phyloP scores from a whole-genome alignment of 1,140 invertebrate species.

The Anthonomus grandis region DNA sequence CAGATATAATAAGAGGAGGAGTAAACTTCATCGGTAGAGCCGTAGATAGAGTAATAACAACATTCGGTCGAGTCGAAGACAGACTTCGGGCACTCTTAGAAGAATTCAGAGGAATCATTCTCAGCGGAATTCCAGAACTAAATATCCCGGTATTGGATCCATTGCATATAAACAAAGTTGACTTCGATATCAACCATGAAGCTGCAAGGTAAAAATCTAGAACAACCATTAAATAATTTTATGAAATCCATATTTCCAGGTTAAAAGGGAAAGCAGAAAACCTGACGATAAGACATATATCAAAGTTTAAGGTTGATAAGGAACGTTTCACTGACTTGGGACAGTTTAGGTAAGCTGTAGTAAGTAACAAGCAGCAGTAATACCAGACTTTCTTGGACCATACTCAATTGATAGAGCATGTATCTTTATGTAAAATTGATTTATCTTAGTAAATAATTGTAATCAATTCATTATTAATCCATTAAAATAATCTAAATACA shows the following conservation, averaged over 20 bases:
- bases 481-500: neutral
- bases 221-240: neutral
- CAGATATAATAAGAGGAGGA: conserved; percentile 42
- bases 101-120: conserved; percentile 42
- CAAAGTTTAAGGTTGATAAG: conserved; percentile 43
- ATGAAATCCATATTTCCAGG: conserved; percentile 17
- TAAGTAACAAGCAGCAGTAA: too few relatives aligned
- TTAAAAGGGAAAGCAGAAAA: conserved; percentile 42
- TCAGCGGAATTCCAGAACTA: conserved; percentile 45
- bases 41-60: conserved; percentile 40
- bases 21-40: conserved; percentile 38
- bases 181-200: conserved; percentile 45
- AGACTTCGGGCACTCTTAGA: conserved; percentile 40
- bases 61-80: conserved; percentile 41
- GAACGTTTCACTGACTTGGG: conserved; percentile 37
- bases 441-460: neutral
- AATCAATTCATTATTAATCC: too few relatives aligned
- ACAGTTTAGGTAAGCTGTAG: conserved; percentile 23
- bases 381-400: too few relatives aligned
- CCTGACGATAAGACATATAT: conserved; percentile 42
- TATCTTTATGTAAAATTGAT: too few relatives aligned
- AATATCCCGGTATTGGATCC: conserved; percentile 46
- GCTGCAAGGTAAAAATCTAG: conserved; percentile 36
- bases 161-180: conserved; percentile 41
- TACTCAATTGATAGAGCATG: too few relatives aligned